phyloP scores from a whole-genome alignment of 2,113 vertebrate genomes.

The Hypocryptadius cinnamomeus region DNA sequence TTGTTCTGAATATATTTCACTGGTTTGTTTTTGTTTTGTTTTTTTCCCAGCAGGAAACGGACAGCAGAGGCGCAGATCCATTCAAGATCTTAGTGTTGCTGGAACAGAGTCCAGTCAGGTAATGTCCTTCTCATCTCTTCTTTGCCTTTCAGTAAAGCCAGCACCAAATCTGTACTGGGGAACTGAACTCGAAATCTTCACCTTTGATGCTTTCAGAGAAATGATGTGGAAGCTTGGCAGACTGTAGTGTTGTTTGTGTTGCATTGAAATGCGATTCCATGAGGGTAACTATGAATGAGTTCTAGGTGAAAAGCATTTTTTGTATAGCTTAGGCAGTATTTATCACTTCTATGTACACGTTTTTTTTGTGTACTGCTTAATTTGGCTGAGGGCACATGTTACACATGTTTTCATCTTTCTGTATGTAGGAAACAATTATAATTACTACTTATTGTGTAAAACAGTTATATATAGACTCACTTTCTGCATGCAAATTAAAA shows the following conservation, averaged over 20 bases:
- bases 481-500: background rate
- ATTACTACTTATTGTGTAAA: background rate
- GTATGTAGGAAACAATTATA: background rate
- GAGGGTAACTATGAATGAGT: background rate
- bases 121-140: constrained; percentile 36
- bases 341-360: background rate
- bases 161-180: background rate
- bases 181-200: background rate
- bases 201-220: background rate
- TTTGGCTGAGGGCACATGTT: background rate
- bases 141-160: constrained; percentile 11
- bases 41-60: constrained; percentile 81
- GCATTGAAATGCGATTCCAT: background rate
- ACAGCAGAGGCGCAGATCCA: constrained; percentile 90
- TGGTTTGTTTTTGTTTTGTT: constrained; percentile 57
- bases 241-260: background rate
- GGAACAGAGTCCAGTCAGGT: constrained; percentile 92
- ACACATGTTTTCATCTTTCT: background rate
- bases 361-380: background rate
- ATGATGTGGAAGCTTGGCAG: background rate
- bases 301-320: background rate
- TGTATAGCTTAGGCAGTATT: background rate
- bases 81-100: constrained; percentile 90
- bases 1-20: constrained; percentile 52
- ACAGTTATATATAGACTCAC: background rate